Evolutionary conservation across 2,797 vertebrate genomes (phyloP).

Genomic region (Chiroxiphia lanceolata): DNA sequence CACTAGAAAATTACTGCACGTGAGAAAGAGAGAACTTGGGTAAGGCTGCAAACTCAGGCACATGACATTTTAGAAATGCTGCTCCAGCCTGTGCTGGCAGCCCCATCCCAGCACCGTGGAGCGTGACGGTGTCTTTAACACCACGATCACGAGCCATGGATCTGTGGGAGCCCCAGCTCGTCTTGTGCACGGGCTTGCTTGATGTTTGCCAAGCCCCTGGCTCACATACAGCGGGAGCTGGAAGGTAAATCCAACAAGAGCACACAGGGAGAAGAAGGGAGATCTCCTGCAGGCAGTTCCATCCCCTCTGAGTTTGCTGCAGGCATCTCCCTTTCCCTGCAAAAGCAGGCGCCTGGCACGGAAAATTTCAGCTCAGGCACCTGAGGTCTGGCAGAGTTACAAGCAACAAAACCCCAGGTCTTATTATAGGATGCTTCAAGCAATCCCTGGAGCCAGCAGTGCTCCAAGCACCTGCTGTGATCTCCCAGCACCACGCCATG

Average conservation of each 20-base stretch:
- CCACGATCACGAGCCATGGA: fast-evolving
- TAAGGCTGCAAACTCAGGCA: background rate
- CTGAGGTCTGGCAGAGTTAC: background rate
- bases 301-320: background rate
- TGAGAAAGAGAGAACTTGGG: background rate
- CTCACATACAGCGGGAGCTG: background rate
- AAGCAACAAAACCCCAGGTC: background rate
- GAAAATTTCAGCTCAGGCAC: background rate
- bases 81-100: background rate
- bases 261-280: background rate
- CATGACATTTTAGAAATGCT: background rate
- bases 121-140: background rate
- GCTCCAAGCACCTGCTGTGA: background rate
- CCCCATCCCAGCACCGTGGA: background rate
- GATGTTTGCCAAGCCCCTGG: background rate
- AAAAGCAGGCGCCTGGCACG: background rate
- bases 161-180: background rate
- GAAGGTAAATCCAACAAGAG: background rate
- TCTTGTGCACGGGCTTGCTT: background rate
- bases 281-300: background rate
- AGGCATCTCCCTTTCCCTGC: background rate
- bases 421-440: background rate
- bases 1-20: background rate
- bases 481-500: background rate
- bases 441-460: background rate